Conservation (phyloP, 2,888 invertebrate genomes). For the Altica lythri region DNA sequence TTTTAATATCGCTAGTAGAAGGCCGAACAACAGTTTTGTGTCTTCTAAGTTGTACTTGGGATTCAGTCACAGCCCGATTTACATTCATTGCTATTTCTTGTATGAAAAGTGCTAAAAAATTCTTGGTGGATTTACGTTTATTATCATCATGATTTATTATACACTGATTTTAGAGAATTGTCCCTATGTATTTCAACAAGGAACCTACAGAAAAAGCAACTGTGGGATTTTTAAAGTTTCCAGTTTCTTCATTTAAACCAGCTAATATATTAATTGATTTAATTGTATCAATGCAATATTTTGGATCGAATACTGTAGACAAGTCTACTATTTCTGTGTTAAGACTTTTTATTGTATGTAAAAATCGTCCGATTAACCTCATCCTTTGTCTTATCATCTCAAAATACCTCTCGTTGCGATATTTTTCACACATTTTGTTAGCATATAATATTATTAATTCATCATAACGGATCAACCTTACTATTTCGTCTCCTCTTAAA, state of each 20-base stretch:
- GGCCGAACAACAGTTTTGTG: conserved; percentile 13
- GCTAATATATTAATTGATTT: conserved; percentile 34
- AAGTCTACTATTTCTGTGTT: conserved; percentile 32
- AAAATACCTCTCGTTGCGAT: conserved; percentile 31
- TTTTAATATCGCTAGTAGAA: conserved; percentile 3
- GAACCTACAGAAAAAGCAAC: conserved; percentile 33
- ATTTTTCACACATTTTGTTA: conserved; percentile 26
- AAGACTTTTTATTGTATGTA: conserved; percentile 18
- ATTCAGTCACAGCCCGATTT: conserved; percentile 21
- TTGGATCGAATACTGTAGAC: conserved; percentile 33
- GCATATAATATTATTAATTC: conserved; percentile 20
- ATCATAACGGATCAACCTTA: conserved; percentile 15
- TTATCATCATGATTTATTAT: conserved; percentile 14
- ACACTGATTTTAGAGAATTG: conserved; percentile 17
- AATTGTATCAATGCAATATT: conserved; percentile 27
- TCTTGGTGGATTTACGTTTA: conserved; percentile 9
- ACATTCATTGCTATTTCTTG: conserved; percentile 13
- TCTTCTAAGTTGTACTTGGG: conserved; percentile 15
- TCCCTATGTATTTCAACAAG: conserved; percentile 30
- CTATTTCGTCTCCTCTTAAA: conserved; percentile 22
- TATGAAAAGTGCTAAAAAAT: conserved; percentile 15
- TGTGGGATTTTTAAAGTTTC: conserved; percentile 31
- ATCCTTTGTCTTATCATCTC: conserved; percentile 36
- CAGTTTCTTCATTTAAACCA: conserved; percentile 23
- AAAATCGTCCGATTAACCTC: conserved; percentile 35